A percentile compares a stretch with the other conserved stretches of the same genome.
Evolutionary conservation across 2,888 invertebrate genomes (phyloP).

Genomic region (Leucoptera coffeella): DNA sequence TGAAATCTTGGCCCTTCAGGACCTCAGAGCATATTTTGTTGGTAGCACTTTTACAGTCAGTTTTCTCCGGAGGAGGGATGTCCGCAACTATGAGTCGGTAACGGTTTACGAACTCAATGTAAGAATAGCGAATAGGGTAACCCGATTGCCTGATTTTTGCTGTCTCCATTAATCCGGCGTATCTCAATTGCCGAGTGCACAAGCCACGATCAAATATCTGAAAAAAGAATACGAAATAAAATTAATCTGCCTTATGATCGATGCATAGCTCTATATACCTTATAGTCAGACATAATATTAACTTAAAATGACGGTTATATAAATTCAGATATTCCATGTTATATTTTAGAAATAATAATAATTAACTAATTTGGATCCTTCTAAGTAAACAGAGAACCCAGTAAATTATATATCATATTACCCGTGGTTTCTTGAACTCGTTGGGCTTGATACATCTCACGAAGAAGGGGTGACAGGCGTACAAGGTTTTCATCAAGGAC

Average conservation of each 20-base stretch:
- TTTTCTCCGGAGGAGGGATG: constrained; percentile 59
- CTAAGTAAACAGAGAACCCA: too few relatives aligned
- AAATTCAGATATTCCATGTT: too few relatives aligned
- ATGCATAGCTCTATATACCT: too few relatives aligned
- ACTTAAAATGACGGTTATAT: too few relatives aligned
- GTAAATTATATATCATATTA: too few relatives aligned
- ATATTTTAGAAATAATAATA: too few relatives aligned
- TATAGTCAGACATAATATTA: too few relatives aligned
- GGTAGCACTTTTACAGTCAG: constrained; percentile 65
- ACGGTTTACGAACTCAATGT: constrained; percentile 81
- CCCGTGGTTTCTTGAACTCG: constrained; percentile 79
- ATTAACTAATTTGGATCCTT: too few relatives aligned
- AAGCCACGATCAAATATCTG: constrained; percentile 81
- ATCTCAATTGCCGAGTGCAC: constrained; percentile 86
- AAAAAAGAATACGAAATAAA: too few relatives aligned
- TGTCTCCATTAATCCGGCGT: constrained; percentile 97
- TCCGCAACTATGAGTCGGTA: constrained; percentile 76
- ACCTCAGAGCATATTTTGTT: constrained; percentile 73
- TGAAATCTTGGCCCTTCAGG: constrained; percentile 66
- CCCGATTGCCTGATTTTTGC: constrained; percentile 91
- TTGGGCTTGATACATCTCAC: constrained; percentile 95
- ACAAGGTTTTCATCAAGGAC: constrained; percentile 78
- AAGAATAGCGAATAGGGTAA: constrained; percentile 87
- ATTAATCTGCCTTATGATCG: too few relatives aligned
- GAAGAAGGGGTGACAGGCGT: constrained; percentile 88